Evolutionary conservation across 1,140 invertebrate genomes (phyloP).

Genomic region (Laodelphax striatellus): DNA sequence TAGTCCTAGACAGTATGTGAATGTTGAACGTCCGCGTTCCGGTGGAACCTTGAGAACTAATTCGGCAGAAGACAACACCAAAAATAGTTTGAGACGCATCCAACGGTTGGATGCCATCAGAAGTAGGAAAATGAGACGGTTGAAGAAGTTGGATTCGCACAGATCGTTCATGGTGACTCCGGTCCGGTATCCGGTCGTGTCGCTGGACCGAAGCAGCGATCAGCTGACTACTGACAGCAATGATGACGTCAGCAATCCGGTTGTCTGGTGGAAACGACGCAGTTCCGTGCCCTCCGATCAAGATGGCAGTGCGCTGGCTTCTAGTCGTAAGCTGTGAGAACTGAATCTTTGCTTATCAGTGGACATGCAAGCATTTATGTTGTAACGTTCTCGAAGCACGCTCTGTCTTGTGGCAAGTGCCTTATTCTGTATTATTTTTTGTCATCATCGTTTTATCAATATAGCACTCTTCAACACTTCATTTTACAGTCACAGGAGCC

Average conservation of each 20-base stretch:
- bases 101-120: constrained; percentile 13
- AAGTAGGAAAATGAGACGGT: constrained; percentile 14
- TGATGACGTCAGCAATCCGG: background rate
- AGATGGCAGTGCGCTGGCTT: background rate
- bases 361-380: constrained; percentile 12
- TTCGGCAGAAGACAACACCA: background rate
- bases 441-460: too few species aligned
- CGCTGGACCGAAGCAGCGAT: background rate
- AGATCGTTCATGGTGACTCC: constrained; percentile 20
- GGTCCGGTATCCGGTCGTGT: constrained; percentile 2
- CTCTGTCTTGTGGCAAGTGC: background rate
- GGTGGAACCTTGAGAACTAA: background rate
- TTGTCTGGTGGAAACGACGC: background rate
- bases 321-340: constrained; percentile 28
- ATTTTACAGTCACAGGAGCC: too few species aligned
- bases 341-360: constrained; percentile 19
- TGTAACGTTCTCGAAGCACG: constrained; percentile 9
- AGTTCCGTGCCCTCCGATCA: constrained; percentile 7
- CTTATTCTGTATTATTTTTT: too few species aligned
- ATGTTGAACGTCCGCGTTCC: background rate
- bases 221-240: constrained; percentile 8
- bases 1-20: background rate
- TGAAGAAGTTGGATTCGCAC: constrained; percentile 18
- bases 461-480: too few species aligned
- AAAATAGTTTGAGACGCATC: background rate